Percentiles rank a stretch among this genome's conserved stretches.
phyloP scores from a whole-genome alignment of 2,888 invertebrate genomes.

The Heliconius ethilla region DNA sequence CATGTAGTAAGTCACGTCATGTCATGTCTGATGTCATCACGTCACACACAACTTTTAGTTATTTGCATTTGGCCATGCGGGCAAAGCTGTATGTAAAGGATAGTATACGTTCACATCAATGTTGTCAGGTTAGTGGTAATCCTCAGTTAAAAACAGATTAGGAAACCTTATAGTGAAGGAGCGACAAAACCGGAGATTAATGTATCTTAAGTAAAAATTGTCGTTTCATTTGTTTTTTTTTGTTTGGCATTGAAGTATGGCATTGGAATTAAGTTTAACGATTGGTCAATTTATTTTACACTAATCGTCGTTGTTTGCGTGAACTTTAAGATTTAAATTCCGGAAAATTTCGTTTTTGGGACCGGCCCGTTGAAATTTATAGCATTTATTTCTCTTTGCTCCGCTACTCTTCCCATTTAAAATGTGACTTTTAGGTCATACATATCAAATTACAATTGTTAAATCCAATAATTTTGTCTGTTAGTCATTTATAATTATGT shows the following conservation, averaged over 20 bases:
- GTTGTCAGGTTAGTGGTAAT: slow-evolving; percentile 16
- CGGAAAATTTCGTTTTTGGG: too few species aligned
- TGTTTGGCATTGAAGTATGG: not conserved
- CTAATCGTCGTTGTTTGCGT: too few species aligned
- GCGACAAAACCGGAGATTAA: slow-evolving; percentile 15
- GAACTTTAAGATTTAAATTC: too few species aligned
- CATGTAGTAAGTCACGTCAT: too few species aligned
- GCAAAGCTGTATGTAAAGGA: not conserved
- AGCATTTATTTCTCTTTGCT: too few species aligned
- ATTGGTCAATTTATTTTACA: not conserved
- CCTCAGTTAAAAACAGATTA: slow-evolving; percentile 26
- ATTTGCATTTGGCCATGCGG: not conserved
- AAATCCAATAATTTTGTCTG: too few species aligned
- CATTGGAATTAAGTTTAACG: not conserved
- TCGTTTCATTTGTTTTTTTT: not conserved
- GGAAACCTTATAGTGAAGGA: slow-evolving; percentile 16
- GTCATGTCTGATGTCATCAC: too few species aligned
- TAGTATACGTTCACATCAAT: not conserved
- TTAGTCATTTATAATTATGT: too few species aligned
- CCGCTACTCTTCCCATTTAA: too few species aligned
- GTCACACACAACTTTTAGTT: too few species aligned
- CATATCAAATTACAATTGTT: too few species aligned
- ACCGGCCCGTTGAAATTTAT: not conserved
- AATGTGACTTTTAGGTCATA: too few species aligned
- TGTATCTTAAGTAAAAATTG: not conserved